Evolutionary conservation across 2,888 invertebrate species (phyloP).

Genomic region (Dasysyrphus tricinctus): DNA sequence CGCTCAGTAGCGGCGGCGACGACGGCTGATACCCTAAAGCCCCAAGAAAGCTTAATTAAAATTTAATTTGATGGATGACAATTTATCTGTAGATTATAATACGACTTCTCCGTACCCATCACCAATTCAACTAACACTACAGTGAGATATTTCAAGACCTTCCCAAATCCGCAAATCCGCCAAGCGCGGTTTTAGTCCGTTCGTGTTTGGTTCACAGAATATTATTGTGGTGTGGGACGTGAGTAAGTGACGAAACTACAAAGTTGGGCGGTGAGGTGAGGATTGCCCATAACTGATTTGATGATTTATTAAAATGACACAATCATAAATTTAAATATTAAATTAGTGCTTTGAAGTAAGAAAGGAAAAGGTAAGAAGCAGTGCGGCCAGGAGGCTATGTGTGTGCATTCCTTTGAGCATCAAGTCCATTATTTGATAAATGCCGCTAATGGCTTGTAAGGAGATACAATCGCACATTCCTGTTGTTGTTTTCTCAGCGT

Average conservation of each 20-base stretch:
- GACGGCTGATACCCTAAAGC: conserved; percentile 2
- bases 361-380: neutral
- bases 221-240: conserved; percentile 10
- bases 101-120: conserved; percentile 1
- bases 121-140: neutral
- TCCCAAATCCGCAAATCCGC: conserved; percentile 51
- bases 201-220: conserved; percentile 19
- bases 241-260: neutral
- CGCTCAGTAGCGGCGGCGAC: neutral
- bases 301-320: conserved; percentile 72
- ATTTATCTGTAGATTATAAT: conserved; percentile 42
- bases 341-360: conserved; percentile 37
- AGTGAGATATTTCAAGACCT: conserved; percentile 42
- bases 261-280: neutral
- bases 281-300: conserved; percentile 58
- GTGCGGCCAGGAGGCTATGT: neutral
- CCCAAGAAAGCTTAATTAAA: conserved; percentile 65
- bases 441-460: conserved; percentile 20
- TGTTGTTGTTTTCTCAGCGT: neutral
- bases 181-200: conserved; percentile 42
- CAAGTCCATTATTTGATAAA: conserved; percentile 40
- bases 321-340: conserved; percentile 69
- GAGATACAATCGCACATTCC: conserved; percentile 18
- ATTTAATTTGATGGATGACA: conserved; percentile 69
- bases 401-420: conserved; percentile 14